Conservation (phyloP, 2,888 invertebrate genomes). For the Punctoribates punctum region DNA sequence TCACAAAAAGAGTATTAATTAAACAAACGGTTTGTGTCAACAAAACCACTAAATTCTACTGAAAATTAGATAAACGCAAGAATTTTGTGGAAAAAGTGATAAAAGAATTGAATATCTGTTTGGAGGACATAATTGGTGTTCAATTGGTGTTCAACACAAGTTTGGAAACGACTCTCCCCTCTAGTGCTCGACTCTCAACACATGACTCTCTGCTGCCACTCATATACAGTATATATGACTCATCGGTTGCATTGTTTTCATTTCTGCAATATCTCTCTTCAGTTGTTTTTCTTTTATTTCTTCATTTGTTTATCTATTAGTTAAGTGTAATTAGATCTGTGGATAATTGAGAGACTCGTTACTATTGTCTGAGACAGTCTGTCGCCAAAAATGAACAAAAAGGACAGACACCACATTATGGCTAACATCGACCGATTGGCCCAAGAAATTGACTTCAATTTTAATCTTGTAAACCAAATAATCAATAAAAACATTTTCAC, state of each 20-base stretch:
- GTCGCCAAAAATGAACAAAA: slow-evolving; percentile 34
- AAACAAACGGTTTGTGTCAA: too few species aligned
- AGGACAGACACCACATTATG: slow-evolving; percentile 12
- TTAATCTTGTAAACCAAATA: slow-evolving; percentile 29
- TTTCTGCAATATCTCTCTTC: neutral
- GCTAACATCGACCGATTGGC: slow-evolving; percentile 28
- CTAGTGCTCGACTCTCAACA: neutral
- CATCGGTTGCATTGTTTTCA: neutral
- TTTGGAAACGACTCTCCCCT: neutral
- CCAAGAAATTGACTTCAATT: neutral
- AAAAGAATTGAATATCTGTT: neutral
- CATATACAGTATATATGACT: too few species aligned
- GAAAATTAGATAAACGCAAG: too few species aligned
- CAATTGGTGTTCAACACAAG: neutral
- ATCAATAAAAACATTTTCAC: slow-evolving; percentile 43
- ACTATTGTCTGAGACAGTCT: slow-evolving; percentile 5
- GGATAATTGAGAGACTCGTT: too few species aligned
- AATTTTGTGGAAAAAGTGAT: too few species aligned
- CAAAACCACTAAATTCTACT: too few species aligned
- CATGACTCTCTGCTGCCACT: neutral
- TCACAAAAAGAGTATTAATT: too few species aligned
- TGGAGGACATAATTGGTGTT: neutral
- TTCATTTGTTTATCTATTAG: neutral
- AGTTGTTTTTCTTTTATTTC: neutral
- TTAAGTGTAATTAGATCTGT: too few species aligned